Conservation (phyloP, 1,140 invertebrate genomes). For the Pemphigus obesinymphae region DNA sequence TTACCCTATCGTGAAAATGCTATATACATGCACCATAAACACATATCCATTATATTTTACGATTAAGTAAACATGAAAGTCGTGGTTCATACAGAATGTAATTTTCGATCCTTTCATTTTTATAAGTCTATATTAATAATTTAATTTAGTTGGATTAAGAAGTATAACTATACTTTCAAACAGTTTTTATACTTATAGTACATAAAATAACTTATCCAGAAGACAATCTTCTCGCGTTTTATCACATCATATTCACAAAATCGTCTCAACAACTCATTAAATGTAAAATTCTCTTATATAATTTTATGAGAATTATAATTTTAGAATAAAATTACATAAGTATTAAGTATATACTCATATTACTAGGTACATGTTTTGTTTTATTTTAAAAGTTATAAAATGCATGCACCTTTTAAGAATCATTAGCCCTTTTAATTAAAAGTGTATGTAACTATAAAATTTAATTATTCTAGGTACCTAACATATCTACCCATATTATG, state of each 20-base stretch:
- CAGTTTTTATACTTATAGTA: background rate
- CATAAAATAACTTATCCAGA: background rate
- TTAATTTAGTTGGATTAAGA: background rate
- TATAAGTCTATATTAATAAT: background rate
- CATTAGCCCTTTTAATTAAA: no score
- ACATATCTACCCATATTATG: no score
- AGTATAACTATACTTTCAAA: background rate
- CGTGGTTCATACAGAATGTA: background rate
- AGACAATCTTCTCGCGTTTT: background rate
- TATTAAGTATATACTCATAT: no score
- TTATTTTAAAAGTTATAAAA: no score
- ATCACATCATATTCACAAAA: background rate
- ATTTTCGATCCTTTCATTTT: background rate
- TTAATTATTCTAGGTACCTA: no score
- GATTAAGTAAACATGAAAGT: background rate
- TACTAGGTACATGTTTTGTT: no score
- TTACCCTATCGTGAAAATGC: background rate
- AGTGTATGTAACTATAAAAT: no score
- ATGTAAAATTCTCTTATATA: background rate
- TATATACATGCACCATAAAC: background rate
- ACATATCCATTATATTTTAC: background rate
- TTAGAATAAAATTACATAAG: background rate
- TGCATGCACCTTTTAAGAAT: no score
- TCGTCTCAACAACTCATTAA: background rate
- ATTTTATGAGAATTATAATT: background rate